Base-by-base conservation (phyloP, 2,113 vertebrate species). In the Dasyurus viverrinus region DNA sequence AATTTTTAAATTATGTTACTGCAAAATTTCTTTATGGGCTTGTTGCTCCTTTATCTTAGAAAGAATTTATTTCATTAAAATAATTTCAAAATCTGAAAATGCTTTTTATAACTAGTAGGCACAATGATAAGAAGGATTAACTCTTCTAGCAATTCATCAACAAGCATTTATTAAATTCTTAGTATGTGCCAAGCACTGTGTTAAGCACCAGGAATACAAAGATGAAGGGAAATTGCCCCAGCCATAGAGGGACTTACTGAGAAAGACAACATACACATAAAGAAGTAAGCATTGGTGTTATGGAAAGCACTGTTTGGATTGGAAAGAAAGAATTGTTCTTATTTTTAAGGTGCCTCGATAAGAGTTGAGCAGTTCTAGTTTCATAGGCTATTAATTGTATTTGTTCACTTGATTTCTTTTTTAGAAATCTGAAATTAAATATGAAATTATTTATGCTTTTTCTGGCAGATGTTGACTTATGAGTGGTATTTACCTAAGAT, bases 381-480 rank as follows among this genome's bases (percentile, higher is more conserved):
- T 84, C 84, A 36, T 54, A 95, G 25, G 36, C 92, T 93, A 93
- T 50, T 54, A 42, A 27, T 84, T 90, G 0, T 57, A 91, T 25
- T 94, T 92, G 95, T 36, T 90, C 89, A 90, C 84, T 92, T 95
- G 47, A 89, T 55, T 84, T 36, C 84, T 97, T 89, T 89, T 48
- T 47, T 91, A 94, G 76, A 90, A 55, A n/a, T 91, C 5, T 60
- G n/a, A 42, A 84, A 84, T 92, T 91, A 92, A 96, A n/a, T 42
- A 8, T 97, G 55, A 89, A 48, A 47, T 92, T 47, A 6, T 76
- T 14, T 97, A 47, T 95, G 55, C 0, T 91, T 95, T 98, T 8
- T 84, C 22, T 96, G 84, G 19, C 94, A 99, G 99, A 99, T 99
- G 99, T 99, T 99, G 99, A 99, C 99, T 89, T 99, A 99, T 0